Evolutionary conservation across 2,888 invertebrate species (phyloP), one percentile per base, ranked within the genome.

Genomic region (Amiota minor): DNA sequence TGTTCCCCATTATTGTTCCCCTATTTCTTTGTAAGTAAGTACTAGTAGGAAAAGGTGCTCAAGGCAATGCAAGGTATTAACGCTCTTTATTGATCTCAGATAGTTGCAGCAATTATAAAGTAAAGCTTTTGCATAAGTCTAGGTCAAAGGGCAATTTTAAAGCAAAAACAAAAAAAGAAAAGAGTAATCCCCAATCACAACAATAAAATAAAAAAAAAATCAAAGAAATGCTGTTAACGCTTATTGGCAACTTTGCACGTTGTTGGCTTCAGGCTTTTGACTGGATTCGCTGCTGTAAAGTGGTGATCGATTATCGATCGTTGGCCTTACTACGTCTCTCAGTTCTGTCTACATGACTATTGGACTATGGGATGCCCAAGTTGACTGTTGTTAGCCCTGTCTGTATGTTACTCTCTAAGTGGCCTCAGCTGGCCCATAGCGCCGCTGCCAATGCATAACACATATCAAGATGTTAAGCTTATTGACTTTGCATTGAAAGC

Each of bases 211-310:
- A 16, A 56, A n/a, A 14, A 56, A 56, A n/a, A 56, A 56, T 50
- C 16, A 9, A 8, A 35, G 35, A 35, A 55, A 14, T 78, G 71
- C 79, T 77, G 76, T 77, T 79, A 83, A 65, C 70, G 81, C 80
- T 84, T 81, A 85, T 85, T 85, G 83, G 81, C 85, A 84, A 86
- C 84, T 85, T 85, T 82, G 80, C 84, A 83, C 84, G 75, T 80
- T 80, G 78, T 77, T 70, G 45, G 16, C 16, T 50, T 45, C 45
- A 67, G 16, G 49, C n/a, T 10, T 70, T 18, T 55, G 14, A 14
- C 55, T 56, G 56, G 45, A 35, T 14, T 18, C 16, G 61, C 18
- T 46, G 18, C 11, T 59, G 53, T 72, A 16, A 23, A 64, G 50
- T 70, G 70, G 49, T 72, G 72, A 56, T 71, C 72, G 64, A 71